These are phyloP conservation scores for Microcebus lehilahytsara DNA, from an alignment of 2,113 vertebrate species.

Conservation along the genomic window DNA sequence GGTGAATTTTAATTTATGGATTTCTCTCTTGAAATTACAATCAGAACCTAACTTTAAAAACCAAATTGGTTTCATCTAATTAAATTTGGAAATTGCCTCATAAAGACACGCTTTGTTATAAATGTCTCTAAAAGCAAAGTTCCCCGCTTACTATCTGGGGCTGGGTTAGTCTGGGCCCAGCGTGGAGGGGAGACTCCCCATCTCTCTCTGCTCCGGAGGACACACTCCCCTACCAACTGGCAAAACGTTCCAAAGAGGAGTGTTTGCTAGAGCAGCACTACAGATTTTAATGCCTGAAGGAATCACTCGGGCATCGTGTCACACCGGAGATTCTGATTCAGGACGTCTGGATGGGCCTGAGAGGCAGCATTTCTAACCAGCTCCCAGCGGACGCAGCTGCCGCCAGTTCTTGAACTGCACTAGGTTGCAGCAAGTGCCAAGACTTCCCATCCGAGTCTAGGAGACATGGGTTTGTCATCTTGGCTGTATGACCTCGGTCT, in stretches of 20 bases:
- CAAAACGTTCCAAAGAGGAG: not conserved
- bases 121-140: constrained; percentile 39
- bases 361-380: not conserved
- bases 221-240: not conserved
- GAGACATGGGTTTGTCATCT: not conserved
- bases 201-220: not conserved
- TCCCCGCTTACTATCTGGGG: not conserved
- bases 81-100: constrained; percentile 69
- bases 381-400: not conserved
- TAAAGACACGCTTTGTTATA: constrained; percentile 46
- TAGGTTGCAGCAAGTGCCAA: not conserved
- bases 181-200: accelerated
- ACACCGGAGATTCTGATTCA: not conserved
- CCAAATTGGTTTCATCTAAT: constrained; percentile 72
- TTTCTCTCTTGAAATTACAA: constrained; percentile 63
- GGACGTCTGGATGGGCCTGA: not conserved
- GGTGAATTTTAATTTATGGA: constrained; percentile 59
- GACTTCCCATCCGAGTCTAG: not conserved
- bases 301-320: not conserved
- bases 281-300: not conserved
- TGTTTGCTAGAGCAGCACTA: not conserved
- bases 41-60: constrained; percentile 61
- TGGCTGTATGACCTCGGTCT: not conserved
- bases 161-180: not conserved
- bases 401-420: not conserved